Conservation (phyloP, 23 tunicate genomes). For the Styela plicata region DNA sequence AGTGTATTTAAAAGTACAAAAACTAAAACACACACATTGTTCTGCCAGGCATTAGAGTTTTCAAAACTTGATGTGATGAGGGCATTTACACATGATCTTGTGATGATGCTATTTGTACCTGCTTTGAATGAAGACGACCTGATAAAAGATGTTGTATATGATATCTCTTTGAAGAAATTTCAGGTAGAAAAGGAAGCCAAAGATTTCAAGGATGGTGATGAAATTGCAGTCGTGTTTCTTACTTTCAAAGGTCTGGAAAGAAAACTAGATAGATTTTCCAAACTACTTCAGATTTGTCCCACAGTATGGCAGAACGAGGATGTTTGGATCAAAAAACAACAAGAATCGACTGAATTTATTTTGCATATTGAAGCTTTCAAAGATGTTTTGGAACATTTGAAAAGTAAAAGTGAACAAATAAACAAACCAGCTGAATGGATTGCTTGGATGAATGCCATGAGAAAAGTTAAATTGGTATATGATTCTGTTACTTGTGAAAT, state of each 20-base stretch:
- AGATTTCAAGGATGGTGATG: conserved; percentile 19
- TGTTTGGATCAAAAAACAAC: conserved; percentile 24
- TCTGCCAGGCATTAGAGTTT: neutral
- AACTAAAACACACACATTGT: neutral
- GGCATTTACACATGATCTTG: neutral
- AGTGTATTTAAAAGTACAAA: neutral
- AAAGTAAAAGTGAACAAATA: conserved; percentile 25
- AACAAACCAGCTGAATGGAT: conserved; percentile 25
- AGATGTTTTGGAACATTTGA: conserved; percentile 13
- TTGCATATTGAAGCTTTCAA: conserved; percentile 35
- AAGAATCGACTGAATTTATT: neutral
- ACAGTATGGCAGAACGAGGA: neutral
- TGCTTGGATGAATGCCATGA: conserved; percentile 29
- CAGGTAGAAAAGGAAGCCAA: neutral
- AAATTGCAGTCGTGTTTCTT: conserved; percentile 35
- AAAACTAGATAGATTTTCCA: conserved; percentile 15
- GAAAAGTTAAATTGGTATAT: conserved; percentile 18
- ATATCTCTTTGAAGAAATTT: neutral
- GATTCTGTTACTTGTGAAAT: neutral
- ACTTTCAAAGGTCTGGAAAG: conserved; percentile 17
- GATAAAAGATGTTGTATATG: neutral
- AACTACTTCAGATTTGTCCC: conserved; percentile 21
- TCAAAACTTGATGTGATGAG: conserved; percentile 6
- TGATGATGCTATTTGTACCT: neutral
- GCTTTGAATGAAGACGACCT: conserved; percentile 4